Conservation (phyloP, 2,888 invertebrate species). For the Endotricha flammealis region DNA sequence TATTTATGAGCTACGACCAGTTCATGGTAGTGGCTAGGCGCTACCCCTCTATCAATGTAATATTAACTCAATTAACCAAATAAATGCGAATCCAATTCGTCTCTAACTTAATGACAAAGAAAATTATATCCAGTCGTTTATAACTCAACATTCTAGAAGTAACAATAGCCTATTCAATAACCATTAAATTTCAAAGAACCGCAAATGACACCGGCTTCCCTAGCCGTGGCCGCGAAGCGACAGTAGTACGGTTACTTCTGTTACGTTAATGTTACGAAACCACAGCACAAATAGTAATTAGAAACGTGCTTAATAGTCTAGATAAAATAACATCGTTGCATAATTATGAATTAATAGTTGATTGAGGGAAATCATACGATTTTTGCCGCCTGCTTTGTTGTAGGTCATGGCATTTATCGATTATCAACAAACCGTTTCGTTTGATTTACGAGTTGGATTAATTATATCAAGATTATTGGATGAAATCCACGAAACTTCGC, state of each 20-base stretch:
- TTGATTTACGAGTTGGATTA: not conserved
- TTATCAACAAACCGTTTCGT: not conserved
- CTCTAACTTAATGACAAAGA: too few species aligned
- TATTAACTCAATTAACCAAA: too few species aligned
- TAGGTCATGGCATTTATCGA: constrained; percentile 13
- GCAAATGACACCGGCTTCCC: not conserved
- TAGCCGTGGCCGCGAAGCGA: not conserved
- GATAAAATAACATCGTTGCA: constrained; percentile 15
- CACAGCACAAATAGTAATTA: constrained; percentile 12
- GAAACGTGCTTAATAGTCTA: constrained; percentile 11
- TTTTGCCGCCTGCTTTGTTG: constrained; percentile 7
- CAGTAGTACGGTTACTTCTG: not conserved
- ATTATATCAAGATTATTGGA: too few species aligned
- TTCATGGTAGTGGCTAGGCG: too few species aligned
- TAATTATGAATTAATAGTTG: constrained; percentile 5
- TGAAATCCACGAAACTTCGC: too few species aligned
- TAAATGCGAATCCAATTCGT: too few species aligned
- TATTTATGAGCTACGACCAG: too few species aligned
- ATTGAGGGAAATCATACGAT: constrained; percentile 8
- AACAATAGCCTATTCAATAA: too few species aligned
- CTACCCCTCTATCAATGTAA: too few species aligned
- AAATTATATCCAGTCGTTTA: too few species aligned
- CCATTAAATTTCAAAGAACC: not conserved
- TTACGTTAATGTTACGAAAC: constrained; percentile 11
- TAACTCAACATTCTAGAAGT: too few species aligned